phyloP scores from a whole-genome alignment of 2,797 vertebrate species.

The Poeciliopsis infans region DNA sequence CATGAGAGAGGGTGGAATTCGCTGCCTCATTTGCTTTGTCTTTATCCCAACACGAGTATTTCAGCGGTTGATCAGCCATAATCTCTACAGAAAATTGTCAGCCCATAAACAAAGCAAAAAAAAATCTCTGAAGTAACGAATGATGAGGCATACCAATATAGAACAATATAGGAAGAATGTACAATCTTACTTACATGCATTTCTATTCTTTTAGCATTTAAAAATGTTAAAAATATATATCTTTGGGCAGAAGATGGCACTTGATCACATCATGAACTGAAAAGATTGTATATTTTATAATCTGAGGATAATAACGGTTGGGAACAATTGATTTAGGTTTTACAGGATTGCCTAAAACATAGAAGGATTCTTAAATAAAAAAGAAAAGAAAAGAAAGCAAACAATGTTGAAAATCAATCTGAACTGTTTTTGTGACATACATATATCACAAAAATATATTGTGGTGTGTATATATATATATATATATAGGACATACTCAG shows the following conservation, averaged over 20 bases:
- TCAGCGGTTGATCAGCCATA: neutral
- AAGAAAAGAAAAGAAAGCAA: slow-evolving; percentile 12
- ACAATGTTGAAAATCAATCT: slow-evolving; percentile 43
- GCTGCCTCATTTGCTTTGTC: slow-evolving; percentile 6
- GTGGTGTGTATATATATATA: slow-evolving; percentile 2
- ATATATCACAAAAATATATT: no score
- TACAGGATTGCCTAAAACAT: neutral
- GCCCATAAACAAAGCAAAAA: neutral
- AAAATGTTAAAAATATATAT: neutral
- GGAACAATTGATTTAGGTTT: neutral
- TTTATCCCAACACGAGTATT: slow-evolving; percentile 1
- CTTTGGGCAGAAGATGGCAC: neutral
- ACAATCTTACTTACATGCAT: neutral
- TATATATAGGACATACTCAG: slow-evolving; percentile 20
- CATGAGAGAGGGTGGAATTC: slow-evolving; percentile 11
- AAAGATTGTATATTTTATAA: neutral
- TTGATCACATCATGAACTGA: neutral
- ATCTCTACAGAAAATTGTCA: neutral
- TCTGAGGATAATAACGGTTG: neutral
- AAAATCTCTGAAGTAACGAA: neutral
- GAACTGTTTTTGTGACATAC: slow-evolving; percentile 12
- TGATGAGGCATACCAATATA: neutral
- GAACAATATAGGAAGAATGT: neutral
- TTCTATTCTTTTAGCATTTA: neutral
- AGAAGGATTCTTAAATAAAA: neutral